Evolutionary conservation across 2,113 vertebrate species (phyloP).

Genomic region (Sciurus niger): DNA sequence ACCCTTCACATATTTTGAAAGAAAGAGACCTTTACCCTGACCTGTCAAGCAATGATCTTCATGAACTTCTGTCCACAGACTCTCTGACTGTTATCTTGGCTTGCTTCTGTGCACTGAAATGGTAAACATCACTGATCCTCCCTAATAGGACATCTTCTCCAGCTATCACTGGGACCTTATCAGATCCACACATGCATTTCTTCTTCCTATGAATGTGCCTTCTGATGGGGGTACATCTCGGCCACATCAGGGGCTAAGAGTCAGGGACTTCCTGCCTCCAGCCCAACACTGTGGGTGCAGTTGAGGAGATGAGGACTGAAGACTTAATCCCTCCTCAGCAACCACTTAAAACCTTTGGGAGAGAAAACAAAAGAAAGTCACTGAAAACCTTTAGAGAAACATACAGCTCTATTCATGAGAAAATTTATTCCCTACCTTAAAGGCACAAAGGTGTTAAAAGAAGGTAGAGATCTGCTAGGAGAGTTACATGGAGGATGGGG

Average conservation of each 20-base stretch:
- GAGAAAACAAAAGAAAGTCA: constrained; percentile 44
- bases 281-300: background rate
- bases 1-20: constrained; percentile 80
- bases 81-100: constrained; percentile 61
- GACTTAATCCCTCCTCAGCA: background rate
- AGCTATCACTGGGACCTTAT: constrained; percentile 66
- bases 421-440: background rate
- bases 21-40: constrained; percentile 84
- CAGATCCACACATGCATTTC: constrained; percentile 62
- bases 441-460: background rate
- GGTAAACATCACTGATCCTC: constrained; percentile 73
- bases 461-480: background rate
- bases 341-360: constrained; percentile 1
- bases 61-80: constrained; percentile 78
- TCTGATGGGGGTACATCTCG: background rate
- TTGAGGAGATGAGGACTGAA: background rate
- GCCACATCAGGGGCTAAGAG: background rate
- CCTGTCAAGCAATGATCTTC: constrained; percentile 74
- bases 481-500: background rate
- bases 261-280: constrained; percentile 24
- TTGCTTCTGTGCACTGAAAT: constrained; percentile 58
- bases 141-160: constrained; percentile 40
- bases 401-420: background rate
- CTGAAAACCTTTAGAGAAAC: no score
- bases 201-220: constrained; percentile 56